Conservation (phyloP, 2,888 invertebrate species). For the Spilarctia lutea region DNA sequence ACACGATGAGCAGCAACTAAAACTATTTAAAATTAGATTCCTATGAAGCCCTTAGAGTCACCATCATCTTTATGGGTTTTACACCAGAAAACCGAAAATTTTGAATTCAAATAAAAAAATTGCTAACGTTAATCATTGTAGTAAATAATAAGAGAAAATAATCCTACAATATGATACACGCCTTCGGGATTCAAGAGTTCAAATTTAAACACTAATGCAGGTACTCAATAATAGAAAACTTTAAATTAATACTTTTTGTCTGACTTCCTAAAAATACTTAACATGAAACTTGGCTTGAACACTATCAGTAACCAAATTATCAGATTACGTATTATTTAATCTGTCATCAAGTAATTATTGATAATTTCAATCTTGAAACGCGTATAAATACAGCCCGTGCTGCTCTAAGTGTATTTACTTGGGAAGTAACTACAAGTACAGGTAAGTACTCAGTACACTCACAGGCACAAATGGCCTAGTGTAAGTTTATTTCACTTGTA, state of each 20-base stretch:
- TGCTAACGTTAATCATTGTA: neutral
- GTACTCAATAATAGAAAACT: neutral
- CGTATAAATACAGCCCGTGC: conserved; percentile 18
- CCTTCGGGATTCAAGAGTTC: neutral
- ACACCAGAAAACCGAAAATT: no score
- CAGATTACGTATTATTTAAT: conserved; percentile 9
- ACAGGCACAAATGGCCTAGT: neutral
- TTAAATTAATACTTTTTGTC: neutral
- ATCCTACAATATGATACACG: neutral
- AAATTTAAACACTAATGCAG: no score
- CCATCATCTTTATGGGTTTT: no score
- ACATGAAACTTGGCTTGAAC: neutral
- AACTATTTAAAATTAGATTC: no score
- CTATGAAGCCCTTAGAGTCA: no score
- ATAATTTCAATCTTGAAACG: conserved; percentile 14
- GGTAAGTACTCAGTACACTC: conserved; percentile 9
- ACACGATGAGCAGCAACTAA: no score
- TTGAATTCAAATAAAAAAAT: no score
- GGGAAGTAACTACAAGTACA: conserved; percentile 18
- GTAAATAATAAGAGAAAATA: neutral
- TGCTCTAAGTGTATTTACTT: conserved; percentile 18
- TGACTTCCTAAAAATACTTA: neutral
- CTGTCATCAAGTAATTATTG: conserved; percentile 15
- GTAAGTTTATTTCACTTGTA: no score
- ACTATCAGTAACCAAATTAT: conserved; percentile 3